phyloP scores from a whole-genome alignment of 1,140 invertebrate species.

The Reticulitermes speratus region DNA sequence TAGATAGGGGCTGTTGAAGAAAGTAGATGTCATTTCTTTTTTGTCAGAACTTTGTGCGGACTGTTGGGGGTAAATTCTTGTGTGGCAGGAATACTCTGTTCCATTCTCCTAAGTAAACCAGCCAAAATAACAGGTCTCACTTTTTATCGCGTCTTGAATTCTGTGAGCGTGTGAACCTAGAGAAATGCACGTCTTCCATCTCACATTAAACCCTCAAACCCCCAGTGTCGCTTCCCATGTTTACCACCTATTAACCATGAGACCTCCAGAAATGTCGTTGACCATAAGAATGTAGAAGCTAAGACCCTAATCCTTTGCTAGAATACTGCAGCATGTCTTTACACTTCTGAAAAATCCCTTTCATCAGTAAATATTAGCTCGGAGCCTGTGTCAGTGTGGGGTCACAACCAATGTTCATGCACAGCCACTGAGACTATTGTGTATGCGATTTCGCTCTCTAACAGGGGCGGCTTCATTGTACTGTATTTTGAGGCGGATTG shows the following conservation, averaged over 20 bases:
- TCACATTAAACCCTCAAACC: too few species aligned
- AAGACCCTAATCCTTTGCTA: background rate
- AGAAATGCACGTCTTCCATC: too few species aligned
- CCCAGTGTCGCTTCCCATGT: background rate
- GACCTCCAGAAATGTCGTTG: too few species aligned
- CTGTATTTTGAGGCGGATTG: too few species aligned
- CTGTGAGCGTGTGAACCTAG: background rate
- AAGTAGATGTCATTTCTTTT: too few species aligned
- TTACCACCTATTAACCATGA: conserved; percentile 8
- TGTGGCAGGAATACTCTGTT: background rate
- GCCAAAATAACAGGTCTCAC: background rate
- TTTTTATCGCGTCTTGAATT: background rate
- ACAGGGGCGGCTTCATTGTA: too few species aligned
- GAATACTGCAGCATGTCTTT: background rate
- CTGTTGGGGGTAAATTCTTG: background rate
- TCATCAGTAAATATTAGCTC: conserved; percentile 8
- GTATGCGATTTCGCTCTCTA: background rate
- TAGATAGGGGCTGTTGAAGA: too few species aligned
- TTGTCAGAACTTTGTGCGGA: background rate
- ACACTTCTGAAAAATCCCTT: background rate
- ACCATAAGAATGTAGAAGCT: background rate
- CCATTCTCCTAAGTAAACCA: conserved; percentile 4
- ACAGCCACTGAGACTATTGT: background rate
- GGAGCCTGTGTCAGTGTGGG: background rate
- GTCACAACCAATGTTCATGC: background rate